Conservation (phyloP, 2,888 invertebrate genomes). For the Congeria kusceri region DNA sequence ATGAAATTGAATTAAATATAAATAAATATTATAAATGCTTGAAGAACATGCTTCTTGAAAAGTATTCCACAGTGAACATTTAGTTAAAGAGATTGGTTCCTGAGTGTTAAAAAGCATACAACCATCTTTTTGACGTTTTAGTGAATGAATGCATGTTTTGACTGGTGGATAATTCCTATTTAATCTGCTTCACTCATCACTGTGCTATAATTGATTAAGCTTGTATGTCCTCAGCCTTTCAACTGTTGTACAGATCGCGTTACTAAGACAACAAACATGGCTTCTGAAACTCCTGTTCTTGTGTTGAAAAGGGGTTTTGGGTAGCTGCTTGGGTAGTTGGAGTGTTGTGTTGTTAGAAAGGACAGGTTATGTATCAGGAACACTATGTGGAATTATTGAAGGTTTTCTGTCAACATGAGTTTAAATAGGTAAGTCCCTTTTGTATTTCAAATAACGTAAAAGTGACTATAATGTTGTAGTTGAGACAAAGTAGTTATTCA, state of each 20-base stretch:
- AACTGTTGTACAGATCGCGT: conserved; percentile 13
- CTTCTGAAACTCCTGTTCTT: neutral
- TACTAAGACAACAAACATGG: conserved; percentile 38
- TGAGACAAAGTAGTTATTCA: no score
- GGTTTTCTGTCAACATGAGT: conserved; percentile 35
- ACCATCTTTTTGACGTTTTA: neutral
- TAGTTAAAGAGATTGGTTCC: conserved; percentile 5
- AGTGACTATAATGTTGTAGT: no score
- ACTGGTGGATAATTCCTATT: conserved; percentile 10
- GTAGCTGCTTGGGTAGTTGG: conserved; percentile 8
- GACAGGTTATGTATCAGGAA: conserved; percentile 23
- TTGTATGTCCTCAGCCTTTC: conserved; percentile 22
- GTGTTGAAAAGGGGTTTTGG: neutral
- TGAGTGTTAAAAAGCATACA: neutral
- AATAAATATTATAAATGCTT: no score
- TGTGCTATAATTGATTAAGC: conserved; percentile 23
- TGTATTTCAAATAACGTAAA: neutral
- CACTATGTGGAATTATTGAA: conserved; percentile 39
- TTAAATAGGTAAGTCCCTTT: conserved; percentile 46
- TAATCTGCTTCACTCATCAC: conserved; percentile 24
- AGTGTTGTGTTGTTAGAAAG: conserved; percentile 18
- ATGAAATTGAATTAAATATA: no score
- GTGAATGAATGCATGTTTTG: conserved; percentile 9
- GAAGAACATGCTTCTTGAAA: no score
- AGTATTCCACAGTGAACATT: neutral